Evolutionary conservation across 1,140 invertebrate species (phyloP).

Genomic region (Drosophila neocordata): DNA sequence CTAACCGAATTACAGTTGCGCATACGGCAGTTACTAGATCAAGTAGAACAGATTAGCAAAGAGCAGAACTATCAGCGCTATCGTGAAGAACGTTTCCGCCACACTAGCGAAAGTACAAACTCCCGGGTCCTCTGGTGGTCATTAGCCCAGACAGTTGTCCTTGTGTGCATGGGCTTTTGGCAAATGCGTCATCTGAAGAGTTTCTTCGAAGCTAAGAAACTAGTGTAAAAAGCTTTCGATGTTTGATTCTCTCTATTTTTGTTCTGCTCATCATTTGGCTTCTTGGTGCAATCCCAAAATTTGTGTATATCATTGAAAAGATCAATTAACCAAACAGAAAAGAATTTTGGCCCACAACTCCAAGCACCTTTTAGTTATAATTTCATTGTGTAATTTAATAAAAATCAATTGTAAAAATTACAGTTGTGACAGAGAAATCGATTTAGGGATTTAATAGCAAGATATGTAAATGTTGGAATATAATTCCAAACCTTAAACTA

Average conservation of each 20-base stretch:
- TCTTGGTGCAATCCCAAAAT: conserved; percentile 37
- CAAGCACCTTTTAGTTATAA: conserved; percentile 67
- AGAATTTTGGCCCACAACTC: conserved; percentile 28
- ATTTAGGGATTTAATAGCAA: background rate
- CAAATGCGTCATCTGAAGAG: conserved; percentile 99
- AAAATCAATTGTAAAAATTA: conserved; percentile 77
- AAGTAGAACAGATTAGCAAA: conserved; percentile 99
- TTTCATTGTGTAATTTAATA: conserved; percentile 76
- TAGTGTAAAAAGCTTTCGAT: conserved; percentile 88
- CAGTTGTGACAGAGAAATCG: background rate
- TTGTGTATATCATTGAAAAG: conserved; percentile 61
- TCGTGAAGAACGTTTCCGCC: conserved; percentile 98
- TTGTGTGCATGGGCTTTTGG: conserved; percentile 97
- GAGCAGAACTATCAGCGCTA: conserved; percentile 99
- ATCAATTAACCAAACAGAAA: conserved; percentile 42
- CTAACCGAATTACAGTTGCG: conserved; percentile 97
- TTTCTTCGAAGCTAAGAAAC: conserved; percentile 99
- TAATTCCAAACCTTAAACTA: background rate
- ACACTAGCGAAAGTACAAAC: conserved; percentile 99
- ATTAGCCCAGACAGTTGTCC: conserved; percentile 94
- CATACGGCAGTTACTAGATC: conserved; percentile 97
- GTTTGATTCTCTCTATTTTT: conserved; percentile 21
- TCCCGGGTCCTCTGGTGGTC: conserved; percentile 99
- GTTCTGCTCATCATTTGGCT: conserved; percentile 41
- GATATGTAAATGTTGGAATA: background rate